These are phyloP conservation scores for Papilio aristodemus DNA, from an alignment of 1,140 invertebrate species.

Conservation along the genomic window DNA sequence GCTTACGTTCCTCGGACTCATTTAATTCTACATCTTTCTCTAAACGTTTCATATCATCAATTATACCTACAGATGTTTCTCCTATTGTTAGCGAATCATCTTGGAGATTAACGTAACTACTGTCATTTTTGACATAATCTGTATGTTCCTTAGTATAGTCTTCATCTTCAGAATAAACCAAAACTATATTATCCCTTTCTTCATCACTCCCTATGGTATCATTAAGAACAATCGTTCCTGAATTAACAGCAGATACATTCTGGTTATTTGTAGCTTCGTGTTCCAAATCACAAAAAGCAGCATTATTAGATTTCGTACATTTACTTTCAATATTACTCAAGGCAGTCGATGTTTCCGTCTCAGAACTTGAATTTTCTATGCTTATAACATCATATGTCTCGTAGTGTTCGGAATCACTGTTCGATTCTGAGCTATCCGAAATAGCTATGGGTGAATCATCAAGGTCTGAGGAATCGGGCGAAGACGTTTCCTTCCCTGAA, in stretches of 20 bases:
- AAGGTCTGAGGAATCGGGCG: constrained; percentile 53
- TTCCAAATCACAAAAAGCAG: constrained; percentile 34
- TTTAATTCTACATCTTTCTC: not conserved
- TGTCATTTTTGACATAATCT: not conserved
- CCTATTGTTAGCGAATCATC: constrained; percentile 42
- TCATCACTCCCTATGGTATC: constrained; percentile 42
- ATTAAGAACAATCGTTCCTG: constrained; percentile 19
- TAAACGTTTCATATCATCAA: not conserved
- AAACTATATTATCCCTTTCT: constrained; percentile 52
- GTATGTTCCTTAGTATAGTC: not conserved
- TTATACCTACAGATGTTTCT: constrained; percentile 38
- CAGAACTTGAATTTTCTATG: constrained; percentile 72
- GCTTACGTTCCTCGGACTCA: not conserved
- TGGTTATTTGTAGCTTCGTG: constrained; percentile 28
- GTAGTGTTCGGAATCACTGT: constrained; percentile 44
- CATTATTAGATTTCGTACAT: constrained; percentile 29
- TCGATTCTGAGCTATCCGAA: constrained; percentile 59
- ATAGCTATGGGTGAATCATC: constrained; percentile 57
- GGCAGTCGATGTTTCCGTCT: constrained; percentile 50
- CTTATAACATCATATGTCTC: constrained; percentile 60
- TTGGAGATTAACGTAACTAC: constrained; percentile 42
- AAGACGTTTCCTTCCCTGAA: constrained; percentile 58
- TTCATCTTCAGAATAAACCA: constrained; percentile 58
- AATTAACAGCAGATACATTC: constrained; percentile 19
- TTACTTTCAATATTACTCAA: constrained; percentile 12